Conservation (phyloP, 2,113 vertebrate genomes). For the Pycnonotus jocosus region DNA sequence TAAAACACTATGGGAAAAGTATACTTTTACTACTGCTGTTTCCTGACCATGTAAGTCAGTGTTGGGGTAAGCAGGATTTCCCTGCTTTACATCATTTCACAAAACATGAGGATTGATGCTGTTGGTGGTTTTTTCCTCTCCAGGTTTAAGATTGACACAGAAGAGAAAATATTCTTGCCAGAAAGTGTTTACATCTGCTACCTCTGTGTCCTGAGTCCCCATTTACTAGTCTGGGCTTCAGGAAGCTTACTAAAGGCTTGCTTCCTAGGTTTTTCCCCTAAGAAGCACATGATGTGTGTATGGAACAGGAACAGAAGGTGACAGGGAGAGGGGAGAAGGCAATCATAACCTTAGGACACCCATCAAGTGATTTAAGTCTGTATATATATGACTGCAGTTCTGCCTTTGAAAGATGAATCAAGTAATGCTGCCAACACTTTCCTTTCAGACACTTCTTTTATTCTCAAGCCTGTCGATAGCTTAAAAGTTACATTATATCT, state of each 20-base stretch:
- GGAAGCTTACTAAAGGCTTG: background rate
- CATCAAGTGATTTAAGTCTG: constrained; percentile 9
- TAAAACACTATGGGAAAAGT: background rate
- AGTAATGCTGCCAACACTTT: background rate
- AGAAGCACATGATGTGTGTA: background rate
- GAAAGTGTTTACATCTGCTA: background rate
- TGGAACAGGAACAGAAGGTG: background rate
- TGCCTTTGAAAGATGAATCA: constrained; percentile 15
- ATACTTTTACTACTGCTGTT: background rate
- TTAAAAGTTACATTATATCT: constrained; percentile 36
- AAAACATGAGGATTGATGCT: background rate
- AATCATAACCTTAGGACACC: background rate
- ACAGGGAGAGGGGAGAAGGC: background rate
- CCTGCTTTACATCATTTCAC: background rate
- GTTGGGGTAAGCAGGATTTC: background rate
- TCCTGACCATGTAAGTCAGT: background rate
- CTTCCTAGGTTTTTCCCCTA: background rate
- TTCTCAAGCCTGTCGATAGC: background rate
- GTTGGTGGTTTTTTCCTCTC: background rate
- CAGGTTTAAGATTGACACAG: background rate
- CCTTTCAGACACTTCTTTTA: constrained; percentile 13
- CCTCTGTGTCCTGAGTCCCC: background rate
- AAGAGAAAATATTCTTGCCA: background rate
- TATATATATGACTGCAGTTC: background rate
- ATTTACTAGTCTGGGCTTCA: background rate